phyloP scores from a whole-genome alignment of 1,140 invertebrate genomes.

The Trissolcus basalis region DNA sequence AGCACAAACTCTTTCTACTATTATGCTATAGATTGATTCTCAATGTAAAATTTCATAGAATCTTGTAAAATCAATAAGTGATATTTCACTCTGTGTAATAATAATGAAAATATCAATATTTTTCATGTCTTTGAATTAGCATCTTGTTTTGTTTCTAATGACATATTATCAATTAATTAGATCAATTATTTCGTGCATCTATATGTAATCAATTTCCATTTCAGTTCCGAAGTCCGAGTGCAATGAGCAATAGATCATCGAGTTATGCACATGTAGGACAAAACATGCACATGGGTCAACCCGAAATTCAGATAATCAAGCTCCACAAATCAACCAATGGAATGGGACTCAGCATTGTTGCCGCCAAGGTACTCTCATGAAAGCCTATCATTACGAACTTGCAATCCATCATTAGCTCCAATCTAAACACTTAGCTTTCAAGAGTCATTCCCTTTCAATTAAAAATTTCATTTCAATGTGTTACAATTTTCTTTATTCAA shows the following conservation, averaged over 20 bases:
- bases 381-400: slow-evolving; percentile 4
- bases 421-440: background rate
- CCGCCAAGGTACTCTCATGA: slow-evolving; percentile 83
- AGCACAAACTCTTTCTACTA: no score
- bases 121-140: no score
- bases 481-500: no score
- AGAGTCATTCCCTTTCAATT: no score
- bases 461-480: no score
- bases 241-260: slow-evolving; percentile 78
- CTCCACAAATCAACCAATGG: slow-evolving; percentile 93
- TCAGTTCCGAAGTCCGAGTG: slow-evolving; percentile 81
- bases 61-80: no score
- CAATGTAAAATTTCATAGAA: no score
- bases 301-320: slow-evolving; percentile 89
- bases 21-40: no score
- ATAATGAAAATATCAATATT: no score
- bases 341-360: slow-evolving; percentile 95
- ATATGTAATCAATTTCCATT: slow-evolving; percentile 51
- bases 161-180: slow-evolving; percentile 7
- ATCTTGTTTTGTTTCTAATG: background rate
- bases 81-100: no score
- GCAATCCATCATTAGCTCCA: slow-evolving; percentile 3
- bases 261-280: slow-evolving; percentile 71
- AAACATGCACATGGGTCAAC: slow-evolving; percentile 74
- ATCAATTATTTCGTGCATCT: slow-evolving; percentile 5